Conservation (phyloP, 2,888 invertebrate genomes). For the Agonopterix subpropinquella region DNA sequence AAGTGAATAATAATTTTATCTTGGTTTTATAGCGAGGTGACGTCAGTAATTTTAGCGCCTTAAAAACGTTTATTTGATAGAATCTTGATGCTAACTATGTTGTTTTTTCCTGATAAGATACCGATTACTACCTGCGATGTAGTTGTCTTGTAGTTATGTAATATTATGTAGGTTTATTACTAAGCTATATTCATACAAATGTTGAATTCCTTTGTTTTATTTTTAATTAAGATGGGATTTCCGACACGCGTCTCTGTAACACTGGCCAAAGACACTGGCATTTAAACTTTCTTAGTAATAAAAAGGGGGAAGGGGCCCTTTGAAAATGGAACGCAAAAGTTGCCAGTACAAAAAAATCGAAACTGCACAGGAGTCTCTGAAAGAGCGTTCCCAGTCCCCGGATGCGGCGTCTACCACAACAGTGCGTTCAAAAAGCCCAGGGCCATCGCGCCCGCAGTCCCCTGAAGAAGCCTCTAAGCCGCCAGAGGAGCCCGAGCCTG, state of each 20-base stretch:
- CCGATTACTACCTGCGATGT: too few relatives aligned
- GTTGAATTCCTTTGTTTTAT: conserved; percentile 63
- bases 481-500: conserved; percentile 49
- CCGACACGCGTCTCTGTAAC: background rate
- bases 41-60: too few relatives aligned
- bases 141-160: too few relatives aligned
- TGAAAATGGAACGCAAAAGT: conserved; percentile 5
- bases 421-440: conserved; percentile 34
- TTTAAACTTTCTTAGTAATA: background rate
- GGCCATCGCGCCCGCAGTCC: conserved; percentile 24
- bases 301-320: conserved; percentile 35
- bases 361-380: conserved; percentile 41
- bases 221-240: background rate
- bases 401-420: conserved; percentile 37
- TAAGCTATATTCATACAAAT: conserved; percentile 30
- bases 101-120: too few relatives aligned
- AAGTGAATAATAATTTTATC: too few relatives aligned
- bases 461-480: conserved; percentile 28
- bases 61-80: too few relatives aligned
- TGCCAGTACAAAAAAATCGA: background rate
- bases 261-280: conserved; percentile 1
- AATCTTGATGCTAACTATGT: too few relatives aligned
- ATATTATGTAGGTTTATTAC: too few relatives aligned
- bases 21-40: too few relatives aligned
- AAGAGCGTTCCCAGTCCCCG: conserved; percentile 48